A percentile compares a stretch with the other conserved stretches of the same genome.
phyloP scores from a whole-genome alignment of 2,113 vertebrate genomes.

The Chionomys nivalis region DNA sequence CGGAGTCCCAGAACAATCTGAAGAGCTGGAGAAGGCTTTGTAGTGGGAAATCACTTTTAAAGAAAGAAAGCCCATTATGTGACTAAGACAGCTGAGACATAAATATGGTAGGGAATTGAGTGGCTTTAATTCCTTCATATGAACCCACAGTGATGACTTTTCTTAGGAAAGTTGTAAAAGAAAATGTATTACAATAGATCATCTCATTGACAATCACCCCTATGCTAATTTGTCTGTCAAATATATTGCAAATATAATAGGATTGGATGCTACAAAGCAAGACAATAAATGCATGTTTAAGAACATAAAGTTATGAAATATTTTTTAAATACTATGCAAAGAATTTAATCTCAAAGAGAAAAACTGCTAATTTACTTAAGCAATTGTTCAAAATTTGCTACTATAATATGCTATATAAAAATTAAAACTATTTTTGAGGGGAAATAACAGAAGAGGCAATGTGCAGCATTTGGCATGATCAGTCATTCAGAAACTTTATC shows the following conservation, averaged over 20 bases:
- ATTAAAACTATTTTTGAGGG: not conserved
- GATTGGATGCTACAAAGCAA: not conserved
- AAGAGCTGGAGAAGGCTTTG: not conserved
- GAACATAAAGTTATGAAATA: conserved; percentile 9
- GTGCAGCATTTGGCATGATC: not conserved
- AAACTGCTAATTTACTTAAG: conserved; percentile 13
- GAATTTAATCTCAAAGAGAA: not conserved
- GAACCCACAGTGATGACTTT: not conserved
- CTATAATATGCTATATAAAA: not conserved
- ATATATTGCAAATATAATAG: not conserved
- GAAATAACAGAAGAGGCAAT: accelerated
- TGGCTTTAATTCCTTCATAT: not conserved
- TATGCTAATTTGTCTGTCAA: not conserved
- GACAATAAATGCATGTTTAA: conserved; percentile 32
- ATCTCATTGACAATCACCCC: not conserved
- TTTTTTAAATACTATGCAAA: not conserved
- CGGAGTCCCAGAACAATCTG: conserved; percentile 25
- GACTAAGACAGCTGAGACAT: conserved; percentile 1
- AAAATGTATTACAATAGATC: not conserved
- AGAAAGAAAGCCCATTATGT: not conserved
- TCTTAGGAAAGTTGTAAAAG: not conserved
- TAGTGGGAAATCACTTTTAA: conserved; percentile 51
- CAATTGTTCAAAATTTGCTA: not conserved
- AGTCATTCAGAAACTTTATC: not conserved
- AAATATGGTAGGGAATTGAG: not conserved